Base-by-base conservation (phyloP, 2,113 vertebrate species). In the Heterochromis multidens region DNA sequence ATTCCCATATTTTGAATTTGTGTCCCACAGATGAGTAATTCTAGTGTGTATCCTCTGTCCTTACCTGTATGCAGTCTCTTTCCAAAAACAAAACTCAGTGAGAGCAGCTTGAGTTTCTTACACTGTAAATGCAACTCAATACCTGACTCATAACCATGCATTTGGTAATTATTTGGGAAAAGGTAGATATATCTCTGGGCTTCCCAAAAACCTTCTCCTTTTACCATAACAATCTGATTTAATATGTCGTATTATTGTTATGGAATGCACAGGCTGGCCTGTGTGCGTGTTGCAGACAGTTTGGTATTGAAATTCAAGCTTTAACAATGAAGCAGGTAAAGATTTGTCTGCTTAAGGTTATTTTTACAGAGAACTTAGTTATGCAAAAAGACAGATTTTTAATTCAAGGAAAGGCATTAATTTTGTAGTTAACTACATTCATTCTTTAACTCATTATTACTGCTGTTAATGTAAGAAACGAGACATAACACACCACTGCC, bases 181-280 rank as follows among this genome's bases (percentile, higher is more conserved):
- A 92, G 82, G 67, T 82, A 78, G 84, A 91, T 89, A 94, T 84
- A 92, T 89, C 94, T 93, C 88, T 89, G 81, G 56, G 81, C 81
- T 84, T 74, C 90, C 94, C 83, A 93, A 92, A 93, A 57, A 88
- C 62, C 72, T 21, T 37, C 91, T 95, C 92, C 40, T 90, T 77
- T 95, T 91, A 93, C 92, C 84, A 92, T 91, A 94, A 94, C 93
- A 94, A 79, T 90, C 76, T 80, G 60, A 92, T 92, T 93, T 79
- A 89, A 89, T 94, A 87, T 87, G 77, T 80, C 77, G 33, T 89
- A 84, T 93, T 92, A 81, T 93, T 89, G 88, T 91, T 87, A 84
- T 81, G 61, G 84, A 92, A 84, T 11, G 80, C 79, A 84, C 85
- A 87, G 62, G 70, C 80, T 67, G 85, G 78, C 86, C 77, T 52